Evolutionary conservation across 2,113 vertebrate genomes (phyloP).

Genomic region (Callorhinus ursinus): DNA sequence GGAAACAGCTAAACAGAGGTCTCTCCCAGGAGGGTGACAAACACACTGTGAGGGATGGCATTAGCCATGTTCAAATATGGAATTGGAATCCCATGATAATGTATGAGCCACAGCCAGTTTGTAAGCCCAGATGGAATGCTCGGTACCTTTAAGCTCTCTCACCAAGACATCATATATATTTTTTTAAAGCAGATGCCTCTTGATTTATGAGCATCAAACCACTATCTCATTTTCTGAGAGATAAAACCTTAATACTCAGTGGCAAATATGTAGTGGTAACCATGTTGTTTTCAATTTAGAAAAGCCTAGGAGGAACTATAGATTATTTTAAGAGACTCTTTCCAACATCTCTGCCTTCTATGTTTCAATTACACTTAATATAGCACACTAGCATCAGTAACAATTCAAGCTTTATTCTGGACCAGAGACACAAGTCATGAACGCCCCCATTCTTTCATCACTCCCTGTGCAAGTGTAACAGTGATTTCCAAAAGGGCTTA

Average conservation of each 20-base stretch:
- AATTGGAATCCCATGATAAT: neutral
- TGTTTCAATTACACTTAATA: conserved; percentile 33
- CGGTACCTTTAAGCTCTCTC: neutral
- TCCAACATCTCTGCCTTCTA: conserved; percentile 9
- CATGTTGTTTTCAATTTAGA: conserved; percentile 68
- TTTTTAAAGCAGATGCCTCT: neutral
- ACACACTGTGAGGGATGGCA: neutral
- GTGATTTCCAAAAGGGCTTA: neutral
- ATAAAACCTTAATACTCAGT: conserved; percentile 33
- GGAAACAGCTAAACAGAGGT: neutral
- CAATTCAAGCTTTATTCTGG: neutral
- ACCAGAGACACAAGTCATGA: neutral
- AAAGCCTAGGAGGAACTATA: conserved; percentile 57
- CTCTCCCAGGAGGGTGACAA: neutral
- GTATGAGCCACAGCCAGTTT: neutral
- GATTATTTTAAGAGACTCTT: conserved; percentile 53
- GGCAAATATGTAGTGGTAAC: conserved; percentile 37
- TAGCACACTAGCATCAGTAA: neutral
- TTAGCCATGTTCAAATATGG: neutral
- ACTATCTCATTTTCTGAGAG: conserved; percentile 54
- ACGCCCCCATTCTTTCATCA: neutral
- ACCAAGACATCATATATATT: neutral
- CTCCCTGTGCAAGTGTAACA: neutral
- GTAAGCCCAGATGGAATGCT: neutral
- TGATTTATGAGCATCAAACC: conserved; percentile 43